These are phyloP conservation scores for Ariolimax columbianus DNA, from an alignment of 2,888 invertebrate species.

Conservation along the genomic window DNA sequence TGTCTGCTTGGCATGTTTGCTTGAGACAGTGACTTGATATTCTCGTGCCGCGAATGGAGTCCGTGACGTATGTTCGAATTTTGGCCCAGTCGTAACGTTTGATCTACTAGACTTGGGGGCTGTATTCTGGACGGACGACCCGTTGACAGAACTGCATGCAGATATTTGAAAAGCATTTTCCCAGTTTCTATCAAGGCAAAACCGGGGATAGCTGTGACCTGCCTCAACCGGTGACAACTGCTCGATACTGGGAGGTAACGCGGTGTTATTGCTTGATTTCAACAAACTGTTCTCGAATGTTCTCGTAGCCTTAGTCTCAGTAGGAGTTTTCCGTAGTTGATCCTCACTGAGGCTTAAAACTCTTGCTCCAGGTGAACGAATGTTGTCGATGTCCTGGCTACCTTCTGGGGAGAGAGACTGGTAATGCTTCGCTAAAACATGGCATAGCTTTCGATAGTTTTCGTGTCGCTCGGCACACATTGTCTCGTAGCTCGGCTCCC, in stretches of 20 bases:
- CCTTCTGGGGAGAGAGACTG: not conserved
- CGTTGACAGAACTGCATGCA: not conserved
- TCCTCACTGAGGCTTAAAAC: too few relatives aligned
- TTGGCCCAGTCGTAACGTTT: not conserved
- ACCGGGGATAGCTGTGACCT: not conserved
- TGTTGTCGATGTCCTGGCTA: not conserved
- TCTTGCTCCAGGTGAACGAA: not conserved
- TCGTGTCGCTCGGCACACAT: conserved; percentile 11
- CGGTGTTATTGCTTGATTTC: too few relatives aligned
- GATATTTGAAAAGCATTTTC: not conserved
- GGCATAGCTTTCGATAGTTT: conserved; percentile 13
- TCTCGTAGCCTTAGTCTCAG: not conserved
- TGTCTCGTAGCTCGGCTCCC: conserved; percentile 11
- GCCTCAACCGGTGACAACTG: not conserved
- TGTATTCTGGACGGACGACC: too few relatives aligned
- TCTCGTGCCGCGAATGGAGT: not conserved
- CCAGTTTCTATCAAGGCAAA: not conserved
- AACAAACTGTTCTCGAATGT: not conserved
- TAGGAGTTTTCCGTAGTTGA: not conserved
- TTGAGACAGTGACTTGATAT: too few relatives aligned
- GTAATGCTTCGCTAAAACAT: not conserved
- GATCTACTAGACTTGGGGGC: not conserved
- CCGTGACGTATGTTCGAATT: not conserved
- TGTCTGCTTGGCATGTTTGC: not conserved
- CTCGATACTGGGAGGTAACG: not conserved